Evolutionary conservation across 2,113 vertebrate species (phyloP), one percentile per base, ranked within the genome.

Genomic region (Hassar affinis): DNA sequence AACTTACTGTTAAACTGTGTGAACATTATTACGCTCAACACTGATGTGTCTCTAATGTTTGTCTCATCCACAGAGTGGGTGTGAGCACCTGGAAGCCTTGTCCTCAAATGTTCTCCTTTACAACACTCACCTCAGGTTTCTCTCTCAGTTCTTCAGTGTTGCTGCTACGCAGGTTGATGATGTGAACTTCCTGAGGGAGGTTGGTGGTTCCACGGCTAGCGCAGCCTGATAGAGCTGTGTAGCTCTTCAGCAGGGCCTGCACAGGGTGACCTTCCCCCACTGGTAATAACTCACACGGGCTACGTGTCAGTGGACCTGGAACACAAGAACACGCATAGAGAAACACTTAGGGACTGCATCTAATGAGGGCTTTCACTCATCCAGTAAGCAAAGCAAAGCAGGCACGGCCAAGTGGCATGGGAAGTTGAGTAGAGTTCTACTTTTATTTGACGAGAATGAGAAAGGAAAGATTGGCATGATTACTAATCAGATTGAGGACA

Each of bases 201-300:
- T 87, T 89, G 0, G 85, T 90, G 0, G 97, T 98, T 89, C 95
- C 96, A 76, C 95, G 92, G 91, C 97, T 98, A 33, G 97, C 97
- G 38, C 98, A 99, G 88, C 97, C 98, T 0, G 97, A 97, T 81
- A 97, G 82, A 69, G 93, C 95, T 0, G 96, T 96, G 91, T 97
- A 98, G 90, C 94, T 98, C 92, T 96, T 96, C 88, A 94, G 12
- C 61, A 95, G 79, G 66, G 97, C 97, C 89, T 97, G 97, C 85
- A 99, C 96, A 0, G 98, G 97, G 85, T 99, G 97, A 0, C 95
- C 95, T 52, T 76, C 89, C 6, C 95, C 97, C n/a, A 97, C 94
- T 0, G 96, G 95, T 0, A 91, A 93, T 89, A 97, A 89, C 79
- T 95, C 93, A 90, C 98, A 99, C 0, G 91, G 94, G 64, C 88